These are phyloP conservation scores for Embidobia sp. DNA, from an alignment of 2,888 invertebrate species.

Conservation along the genomic window DNA sequence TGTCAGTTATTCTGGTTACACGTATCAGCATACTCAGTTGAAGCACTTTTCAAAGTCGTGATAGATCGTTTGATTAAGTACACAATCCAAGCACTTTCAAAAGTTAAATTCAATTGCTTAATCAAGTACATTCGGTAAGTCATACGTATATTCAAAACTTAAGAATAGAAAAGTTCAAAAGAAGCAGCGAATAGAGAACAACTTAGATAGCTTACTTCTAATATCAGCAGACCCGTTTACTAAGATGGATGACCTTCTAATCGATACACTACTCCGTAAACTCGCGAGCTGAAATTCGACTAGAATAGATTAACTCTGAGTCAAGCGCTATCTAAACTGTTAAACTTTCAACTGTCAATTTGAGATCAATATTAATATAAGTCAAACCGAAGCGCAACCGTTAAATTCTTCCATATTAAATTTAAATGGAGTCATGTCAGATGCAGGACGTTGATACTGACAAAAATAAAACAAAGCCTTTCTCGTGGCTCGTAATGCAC, in stretches of 20 bases:
- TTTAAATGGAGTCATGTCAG: slow-evolving; percentile 28
- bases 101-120: too few species aligned
- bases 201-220: slow-evolving; percentile 13
- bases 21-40: slow-evolving; percentile 2
- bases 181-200: slow-evolving; percentile 15
- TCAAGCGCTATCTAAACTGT: slow-evolving; percentile 25
- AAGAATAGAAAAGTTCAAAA: too few species aligned
- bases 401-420: slow-evolving; percentile 16
- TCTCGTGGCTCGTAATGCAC: slow-evolving; percentile 11
- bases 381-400: slow-evolving; percentile 13
- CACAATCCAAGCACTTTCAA: background rate
- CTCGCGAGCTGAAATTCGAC: background rate
- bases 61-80: background rate
- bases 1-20: slow-evolving; percentile 38
- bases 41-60: too few species aligned
- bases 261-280: slow-evolving; percentile 31
- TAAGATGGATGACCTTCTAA: slow-evolving; percentile 27
- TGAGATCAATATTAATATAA: slow-evolving; percentile 15
- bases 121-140: too few species aligned
- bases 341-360: slow-evolving; percentile 21
- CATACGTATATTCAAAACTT: background rate
- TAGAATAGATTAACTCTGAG: background rate
- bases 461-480: slow-evolving; percentile 51
- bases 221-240: slow-evolving; percentile 14
- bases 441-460: slow-evolving; percentile 35